These are phyloP conservation scores for Gymnothorax javanicus DNA, from an alignment of 2,797 vertebrate genomes.

Conservation along the genomic window DNA sequence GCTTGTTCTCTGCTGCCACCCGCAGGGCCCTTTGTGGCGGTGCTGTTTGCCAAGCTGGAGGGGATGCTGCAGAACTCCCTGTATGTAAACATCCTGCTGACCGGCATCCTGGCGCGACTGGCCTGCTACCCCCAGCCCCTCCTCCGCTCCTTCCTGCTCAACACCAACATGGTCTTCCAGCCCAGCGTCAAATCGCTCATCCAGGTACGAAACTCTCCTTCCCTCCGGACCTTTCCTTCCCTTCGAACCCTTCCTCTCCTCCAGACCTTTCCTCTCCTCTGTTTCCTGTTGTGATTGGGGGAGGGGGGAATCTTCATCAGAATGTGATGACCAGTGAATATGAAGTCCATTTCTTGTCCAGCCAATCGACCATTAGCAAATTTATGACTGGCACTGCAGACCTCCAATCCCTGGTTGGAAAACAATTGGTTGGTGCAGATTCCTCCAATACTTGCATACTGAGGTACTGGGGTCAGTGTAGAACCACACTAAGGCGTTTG, in stretches of 20 bases:
- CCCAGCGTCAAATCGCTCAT: slow-evolving; percentile 96
- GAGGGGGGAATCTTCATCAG: no score
- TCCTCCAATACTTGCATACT: not conserved
- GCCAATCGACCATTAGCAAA: no score
- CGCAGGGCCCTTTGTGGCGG: slow-evolving; percentile 89
- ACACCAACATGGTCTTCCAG: slow-evolving; percentile 99
- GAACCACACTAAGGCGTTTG: slow-evolving; percentile 92
- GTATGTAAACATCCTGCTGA: slow-evolving; percentile 96
- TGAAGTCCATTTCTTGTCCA: no score
- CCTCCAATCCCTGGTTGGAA: no score
- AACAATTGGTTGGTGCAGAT: not conserved
- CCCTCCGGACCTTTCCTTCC: not conserved
- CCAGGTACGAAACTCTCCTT: slow-evolving; percentile 74
- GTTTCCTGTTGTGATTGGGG: no score
- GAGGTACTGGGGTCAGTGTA: slow-evolving; percentile 95
- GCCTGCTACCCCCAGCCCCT: slow-evolving; percentile 95
- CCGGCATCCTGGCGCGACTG: slow-evolving; percentile 90
- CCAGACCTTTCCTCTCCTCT: not conserved
- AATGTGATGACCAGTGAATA: no score
- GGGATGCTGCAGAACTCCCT: slow-evolving; percentile 96
- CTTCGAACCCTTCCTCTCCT: not conserved
- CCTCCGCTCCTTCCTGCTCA: slow-evolving; percentile 96
- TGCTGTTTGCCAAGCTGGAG: slow-evolving; percentile 94
- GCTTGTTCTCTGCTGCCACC: slow-evolving; percentile 29
- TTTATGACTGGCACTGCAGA: no score